phyloP scores from a whole-genome alignment of 1,140 invertebrate genomes.

The Wasmannia auropunctata region DNA sequence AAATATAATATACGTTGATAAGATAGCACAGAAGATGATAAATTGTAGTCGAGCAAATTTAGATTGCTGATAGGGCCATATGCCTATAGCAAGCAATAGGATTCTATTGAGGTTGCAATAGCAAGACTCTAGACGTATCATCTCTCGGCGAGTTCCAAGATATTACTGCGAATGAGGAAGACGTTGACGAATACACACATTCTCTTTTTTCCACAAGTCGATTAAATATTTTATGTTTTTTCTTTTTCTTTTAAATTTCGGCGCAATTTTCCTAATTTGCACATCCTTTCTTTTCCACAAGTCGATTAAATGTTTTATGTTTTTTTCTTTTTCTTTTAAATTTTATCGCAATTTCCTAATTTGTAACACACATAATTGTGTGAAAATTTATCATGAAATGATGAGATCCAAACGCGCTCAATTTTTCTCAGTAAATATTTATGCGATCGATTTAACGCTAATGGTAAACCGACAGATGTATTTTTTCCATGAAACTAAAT shows the following conservation, averaged over 20 bases:
- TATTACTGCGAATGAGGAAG: background rate
- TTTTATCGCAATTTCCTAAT: background rate
- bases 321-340: background rate
- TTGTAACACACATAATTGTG: background rate
- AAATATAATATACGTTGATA: background rate
- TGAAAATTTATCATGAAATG: background rate
- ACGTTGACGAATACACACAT: background rate
- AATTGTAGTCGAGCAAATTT: background rate
- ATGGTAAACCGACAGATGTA: background rate
- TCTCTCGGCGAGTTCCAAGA: background rate
- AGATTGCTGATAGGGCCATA: background rate
- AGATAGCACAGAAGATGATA: background rate
- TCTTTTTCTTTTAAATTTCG: background rate
- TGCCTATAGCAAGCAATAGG: background rate
- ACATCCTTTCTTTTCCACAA: background rate
- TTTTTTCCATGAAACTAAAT: background rate
- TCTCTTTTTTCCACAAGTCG: background rate
- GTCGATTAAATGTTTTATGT: background rate
- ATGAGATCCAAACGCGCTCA: background rate
- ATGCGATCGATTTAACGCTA: background rate
- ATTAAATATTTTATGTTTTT: background rate
- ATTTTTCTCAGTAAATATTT: background rate
- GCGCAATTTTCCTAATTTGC: background rate
- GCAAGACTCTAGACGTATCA: background rate
- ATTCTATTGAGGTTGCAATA: background rate